phyloP scores from a whole-genome alignment of 2,888 invertebrate genomes.

The Melanophora roralis region DNA sequence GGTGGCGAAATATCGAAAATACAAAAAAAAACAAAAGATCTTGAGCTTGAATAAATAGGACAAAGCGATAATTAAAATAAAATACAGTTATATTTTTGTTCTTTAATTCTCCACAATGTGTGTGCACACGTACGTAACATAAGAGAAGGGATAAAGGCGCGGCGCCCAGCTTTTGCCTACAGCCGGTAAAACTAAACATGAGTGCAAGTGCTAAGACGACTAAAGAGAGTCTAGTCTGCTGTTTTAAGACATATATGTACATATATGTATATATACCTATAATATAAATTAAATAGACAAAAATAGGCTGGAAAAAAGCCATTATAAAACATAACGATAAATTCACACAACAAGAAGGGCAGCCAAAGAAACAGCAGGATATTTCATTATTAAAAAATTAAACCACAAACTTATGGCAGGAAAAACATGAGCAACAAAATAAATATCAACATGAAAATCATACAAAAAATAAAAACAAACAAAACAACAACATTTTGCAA shows the following conservation, averaged over 20 bases:
- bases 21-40: too few species aligned
- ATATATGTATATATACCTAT: too few species aligned
- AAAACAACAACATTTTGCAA: constrained; percentile 13
- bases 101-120: too few species aligned
- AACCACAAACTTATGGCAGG: constrained; percentile 45
- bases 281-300: constrained; percentile 29
- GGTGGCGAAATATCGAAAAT: too few species aligned
- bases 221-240: neutral
- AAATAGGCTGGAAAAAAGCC: constrained; percentile 1
- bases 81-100: too few species aligned
- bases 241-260: constrained; percentile 25
- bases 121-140: too few species aligned
- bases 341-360: neutral
- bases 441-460: neutral
- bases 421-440: constrained; percentile 4
- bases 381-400: constrained; percentile 15
- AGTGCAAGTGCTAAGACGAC: too few species aligned
- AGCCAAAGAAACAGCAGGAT: constrained; percentile 43
- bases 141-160: too few species aligned
- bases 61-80: too few species aligned
- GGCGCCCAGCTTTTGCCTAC: too few species aligned
- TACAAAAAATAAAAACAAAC: neutral
- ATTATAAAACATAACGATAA: neutral
- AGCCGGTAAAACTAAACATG: too few species aligned
- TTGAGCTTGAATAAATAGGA: too few species aligned